Evolutionary conservation across 2,113 vertebrate species (phyloP).

Genomic region (Sakesphorus luctuosus): DNA sequence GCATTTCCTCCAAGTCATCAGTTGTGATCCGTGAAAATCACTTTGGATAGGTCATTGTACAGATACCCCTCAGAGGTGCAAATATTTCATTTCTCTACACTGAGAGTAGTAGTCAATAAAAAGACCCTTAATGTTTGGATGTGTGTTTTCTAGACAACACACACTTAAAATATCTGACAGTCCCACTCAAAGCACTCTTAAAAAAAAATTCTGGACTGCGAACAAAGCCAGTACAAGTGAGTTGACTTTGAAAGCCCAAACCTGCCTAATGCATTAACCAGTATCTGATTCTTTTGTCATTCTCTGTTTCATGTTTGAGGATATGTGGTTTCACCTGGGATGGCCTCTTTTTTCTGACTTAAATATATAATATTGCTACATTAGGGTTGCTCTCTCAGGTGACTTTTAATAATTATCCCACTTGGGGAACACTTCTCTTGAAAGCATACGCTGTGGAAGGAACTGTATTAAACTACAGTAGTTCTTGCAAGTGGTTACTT

Average conservation of each 20-base stretch:
- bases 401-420: not conserved
- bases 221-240: not conserved
- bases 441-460: not conserved
- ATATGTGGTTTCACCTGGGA: rapidly evolving
- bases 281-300: not conserved
- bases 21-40: not conserved
- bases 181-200: not conserved
- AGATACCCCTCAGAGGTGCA: not conserved
- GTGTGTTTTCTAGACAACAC: not conserved
- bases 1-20: not conserved
- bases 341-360: not conserved
- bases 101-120: not conserved
- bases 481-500: not conserved
- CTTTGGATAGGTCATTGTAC: not conserved
- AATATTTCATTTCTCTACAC: not conserved
- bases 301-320: not conserved
- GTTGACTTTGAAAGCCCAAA: not conserved
- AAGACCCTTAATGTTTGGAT: not conserved
- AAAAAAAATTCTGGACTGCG: not conserved
- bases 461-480: not conserved
- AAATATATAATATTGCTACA: not conserved
- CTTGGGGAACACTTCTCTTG: not conserved
- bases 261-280: not conserved
- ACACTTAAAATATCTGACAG: not conserved
- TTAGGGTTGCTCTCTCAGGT: not conserved